Base-by-base conservation (phyloP, 2,113 vertebrate genomes). In the Cyprinodon variegatus region DNA sequence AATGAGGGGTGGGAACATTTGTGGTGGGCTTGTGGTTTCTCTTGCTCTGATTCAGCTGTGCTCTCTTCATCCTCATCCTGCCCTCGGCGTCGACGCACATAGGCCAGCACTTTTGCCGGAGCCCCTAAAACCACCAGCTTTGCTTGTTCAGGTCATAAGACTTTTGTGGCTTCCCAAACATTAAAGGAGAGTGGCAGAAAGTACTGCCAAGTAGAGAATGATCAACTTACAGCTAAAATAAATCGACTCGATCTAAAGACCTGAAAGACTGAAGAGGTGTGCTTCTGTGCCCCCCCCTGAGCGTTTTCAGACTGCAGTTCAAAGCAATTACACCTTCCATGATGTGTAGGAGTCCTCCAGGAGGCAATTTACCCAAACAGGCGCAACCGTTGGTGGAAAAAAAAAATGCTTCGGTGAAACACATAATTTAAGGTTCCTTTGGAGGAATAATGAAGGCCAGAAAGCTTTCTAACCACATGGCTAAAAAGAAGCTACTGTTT, bases 1-100 rank as follows among this genome's bases (percentile, higher is more conserved):
- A 83, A 74, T 76, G 40, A 85, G 86, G 84, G 92, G 89, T 78
- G 86, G 88, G 68, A 76, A 87, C 86, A 79, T 89, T 92, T 92
- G 90, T 84, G 86, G 88, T 71, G 17, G 77, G 86, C 87, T 89
- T 92, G 90, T 83, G 93, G 92, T 88, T n/a, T 53, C 81, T 70
- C 72, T 74, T 79, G 68, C 72, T 78, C 80, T 83, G 87, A 77
- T 78, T 85, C 84, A 83, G 80, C 83, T 81, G 79, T 63, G 76
- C 78, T 72, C 74, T 53, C 85, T 64, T 62, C 82, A 59, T 83
- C 84, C 76, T 79, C 64, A 78, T 89, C 84, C 84, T 83, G 86
- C 83, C 80, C 73, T 79, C 79, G 70, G 67, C 80, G 82, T 91
- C 76, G 89, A 84, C 61, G 38, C 46, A 57, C 87, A 83, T 75